Conservation (phyloP, 1,140 invertebrate genomes). For the Drosophila novamexicana region DNA sequence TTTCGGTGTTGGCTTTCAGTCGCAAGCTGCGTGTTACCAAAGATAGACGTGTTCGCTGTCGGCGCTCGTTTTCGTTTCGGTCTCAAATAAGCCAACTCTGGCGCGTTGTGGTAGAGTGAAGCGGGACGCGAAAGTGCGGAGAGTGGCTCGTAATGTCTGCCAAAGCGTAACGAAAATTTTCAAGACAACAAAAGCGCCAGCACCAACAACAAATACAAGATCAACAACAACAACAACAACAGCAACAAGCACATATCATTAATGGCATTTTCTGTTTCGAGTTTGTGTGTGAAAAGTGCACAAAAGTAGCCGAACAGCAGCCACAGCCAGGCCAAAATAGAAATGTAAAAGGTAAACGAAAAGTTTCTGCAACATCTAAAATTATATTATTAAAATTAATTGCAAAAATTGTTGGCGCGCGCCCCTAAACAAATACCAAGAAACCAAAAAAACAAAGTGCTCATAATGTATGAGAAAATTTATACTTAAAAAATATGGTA, state of each 20-base stretch:
- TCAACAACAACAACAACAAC: slow-evolving; percentile 17
- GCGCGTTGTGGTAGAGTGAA: slow-evolving; percentile 5
- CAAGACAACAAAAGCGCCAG: slow-evolving; percentile 63
- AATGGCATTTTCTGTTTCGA: slow-evolving; percentile 77
- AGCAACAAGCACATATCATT: slow-evolving; percentile 55
- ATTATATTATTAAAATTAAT: slow-evolving; percentile 36
- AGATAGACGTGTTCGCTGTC: slow-evolving; percentile 60
- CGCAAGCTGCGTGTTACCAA: slow-evolving; percentile 74
- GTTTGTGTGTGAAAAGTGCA: slow-evolving; percentile 79
- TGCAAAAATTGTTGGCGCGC: slow-evolving; percentile 17
- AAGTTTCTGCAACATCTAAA: slow-evolving; percentile 22
- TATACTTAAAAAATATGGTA: slow-evolving; percentile 52
- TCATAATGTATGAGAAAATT: slow-evolving; percentile 43
- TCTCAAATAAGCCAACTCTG: slow-evolving; percentile 35
- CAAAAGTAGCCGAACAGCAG: slow-evolving; percentile 47
- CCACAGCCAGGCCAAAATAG: slow-evolving; percentile 41
- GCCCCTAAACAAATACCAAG: slow-evolving; percentile 11
- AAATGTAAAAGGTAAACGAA: slow-evolving; percentile 69
- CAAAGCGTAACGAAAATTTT: slow-evolving; percentile 80
- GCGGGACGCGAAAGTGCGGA: slow-evolving; percentile 67
- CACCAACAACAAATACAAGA: slow-evolving; percentile 16
- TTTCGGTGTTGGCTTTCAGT: slow-evolving; percentile 58
- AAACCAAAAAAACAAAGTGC: slow-evolving; percentile 5
- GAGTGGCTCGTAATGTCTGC: slow-evolving; percentile 79
- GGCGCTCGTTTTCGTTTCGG: slow-evolving; percentile 36